Evolutionary conservation across 2,113 vertebrate species (phyloP).

Genomic region (Megaceryle torquata): DNA sequence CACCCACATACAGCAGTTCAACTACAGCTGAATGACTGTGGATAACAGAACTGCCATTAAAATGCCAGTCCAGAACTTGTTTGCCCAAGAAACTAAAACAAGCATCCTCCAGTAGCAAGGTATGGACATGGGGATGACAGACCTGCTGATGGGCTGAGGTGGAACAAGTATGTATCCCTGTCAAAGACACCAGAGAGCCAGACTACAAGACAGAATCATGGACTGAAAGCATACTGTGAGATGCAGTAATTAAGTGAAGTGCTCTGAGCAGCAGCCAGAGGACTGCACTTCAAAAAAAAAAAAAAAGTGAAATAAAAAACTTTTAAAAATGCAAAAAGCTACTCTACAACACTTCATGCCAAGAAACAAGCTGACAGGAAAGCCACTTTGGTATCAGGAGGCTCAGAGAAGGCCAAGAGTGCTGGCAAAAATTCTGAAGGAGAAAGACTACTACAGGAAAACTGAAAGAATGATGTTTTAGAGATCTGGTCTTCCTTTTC

Average conservation of each 20-base stretch:
- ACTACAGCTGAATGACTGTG: background rate
- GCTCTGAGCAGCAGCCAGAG: background rate
- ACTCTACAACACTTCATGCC: background rate
- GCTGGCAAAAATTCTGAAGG: background rate
- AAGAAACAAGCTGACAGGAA: slow-evolving; percentile 21
- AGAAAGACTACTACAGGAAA: background rate
- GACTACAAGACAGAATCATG: background rate
- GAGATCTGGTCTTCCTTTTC: background rate
- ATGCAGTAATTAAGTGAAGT: background rate
- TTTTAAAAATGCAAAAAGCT: background rate
- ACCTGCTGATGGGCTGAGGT: background rate
- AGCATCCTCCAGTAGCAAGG: background rate
- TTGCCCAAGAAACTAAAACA: background rate
- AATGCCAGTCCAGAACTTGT: background rate
- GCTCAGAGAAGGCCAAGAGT: background rate
- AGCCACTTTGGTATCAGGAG: background rate
- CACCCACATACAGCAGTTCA: background rate
- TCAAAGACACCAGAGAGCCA: background rate
- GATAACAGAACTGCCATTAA: background rate
- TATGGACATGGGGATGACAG: accelerated
- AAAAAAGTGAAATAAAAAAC: background rate
- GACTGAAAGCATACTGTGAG: background rate
- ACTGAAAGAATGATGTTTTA: background rate
- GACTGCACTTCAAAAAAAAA: background rate
- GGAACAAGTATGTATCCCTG: background rate